Percentiles rank a stretch among this genome's conserved stretches.
These are phyloP conservation scores for Acleris holmiana DNA, from an alignment of 2,888 invertebrate species.

Conservation along the genomic window DNA sequence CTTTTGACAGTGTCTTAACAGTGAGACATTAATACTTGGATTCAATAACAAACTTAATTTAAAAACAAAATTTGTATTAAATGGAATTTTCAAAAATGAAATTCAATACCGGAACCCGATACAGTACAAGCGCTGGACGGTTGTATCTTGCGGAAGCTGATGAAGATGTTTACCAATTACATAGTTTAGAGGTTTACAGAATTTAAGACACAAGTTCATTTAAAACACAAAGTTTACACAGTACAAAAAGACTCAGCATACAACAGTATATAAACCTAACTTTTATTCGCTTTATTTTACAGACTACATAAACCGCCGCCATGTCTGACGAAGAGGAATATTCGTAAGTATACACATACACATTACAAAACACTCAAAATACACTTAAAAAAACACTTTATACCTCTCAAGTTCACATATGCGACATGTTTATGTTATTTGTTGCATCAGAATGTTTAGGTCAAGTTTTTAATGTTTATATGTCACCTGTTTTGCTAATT, in stretches of 20 bases:
- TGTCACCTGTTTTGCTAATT: conserved; percentile 14
- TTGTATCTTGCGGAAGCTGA: too few relatives aligned
- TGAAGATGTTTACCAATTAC: too few relatives aligned
- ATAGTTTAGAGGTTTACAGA: too few relatives aligned
- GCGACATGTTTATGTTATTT: conserved; percentile 9
- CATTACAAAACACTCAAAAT: neutral
- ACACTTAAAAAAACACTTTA: conserved; percentile 15
- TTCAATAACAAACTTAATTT: too few relatives aligned
- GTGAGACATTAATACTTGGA: too few relatives aligned
- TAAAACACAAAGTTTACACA: neutral
- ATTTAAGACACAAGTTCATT: too few relatives aligned
- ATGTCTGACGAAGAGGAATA: conserved; percentile 98
- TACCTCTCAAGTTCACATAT: conserved; percentile 6
- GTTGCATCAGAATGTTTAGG: conserved; percentile 1
- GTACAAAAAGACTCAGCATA: neutral
- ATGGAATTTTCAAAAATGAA: too few relatives aligned
- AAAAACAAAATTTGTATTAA: too few relatives aligned
- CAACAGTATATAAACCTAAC: conserved; percentile 35
- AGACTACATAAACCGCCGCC: conserved; percentile 85
- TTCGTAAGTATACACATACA: conserved; percentile 89
- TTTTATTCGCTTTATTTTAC: conserved; percentile 56
- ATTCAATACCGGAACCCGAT: too few relatives aligned
- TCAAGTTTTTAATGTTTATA: conserved; percentile 5
- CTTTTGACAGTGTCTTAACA: neutral
- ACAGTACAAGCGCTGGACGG: too few relatives aligned